These are phyloP conservation scores for Drosophila testacea DNA, from an alignment of 2,888 invertebrate species.

Conservation along the genomic window DNA sequence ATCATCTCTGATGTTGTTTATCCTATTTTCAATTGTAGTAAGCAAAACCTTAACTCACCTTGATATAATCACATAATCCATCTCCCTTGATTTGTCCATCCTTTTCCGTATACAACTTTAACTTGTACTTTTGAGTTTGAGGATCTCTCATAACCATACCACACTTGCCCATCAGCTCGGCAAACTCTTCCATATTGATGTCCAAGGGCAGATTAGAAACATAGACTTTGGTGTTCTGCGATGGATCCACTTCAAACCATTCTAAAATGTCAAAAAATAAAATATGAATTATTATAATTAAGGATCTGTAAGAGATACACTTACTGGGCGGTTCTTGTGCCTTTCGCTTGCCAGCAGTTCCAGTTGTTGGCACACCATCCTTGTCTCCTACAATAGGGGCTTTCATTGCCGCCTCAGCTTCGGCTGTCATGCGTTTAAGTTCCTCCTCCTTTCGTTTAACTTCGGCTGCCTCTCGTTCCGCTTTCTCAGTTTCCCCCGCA, in stretches of 20 bases:
- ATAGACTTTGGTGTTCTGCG: conserved; percentile 97
- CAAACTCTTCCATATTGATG: conserved; percentile 94
- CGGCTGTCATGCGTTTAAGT: conserved; percentile 75
- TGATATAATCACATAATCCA: conserved; percentile 97
- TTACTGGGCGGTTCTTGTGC: conserved; percentile 86
- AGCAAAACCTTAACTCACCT: conserved; percentile 86
- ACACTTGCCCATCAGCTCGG: conserved; percentile 97
- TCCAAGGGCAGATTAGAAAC: conserved; percentile 96
- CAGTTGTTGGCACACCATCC: conserved; percentile 20
- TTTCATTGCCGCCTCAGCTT: conserved; percentile 74
- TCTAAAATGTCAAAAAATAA: conserved; percentile 85
- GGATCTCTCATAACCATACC: conserved; percentile 97
- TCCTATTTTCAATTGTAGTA: too few relatives aligned
- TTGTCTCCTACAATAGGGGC: conserved; percentile 12
- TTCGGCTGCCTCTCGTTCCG: conserved; percentile 63
- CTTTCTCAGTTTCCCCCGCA: conserved; percentile 65
- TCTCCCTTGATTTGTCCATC: conserved; percentile 96
- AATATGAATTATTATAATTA: background rate
- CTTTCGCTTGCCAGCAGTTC: conserved; percentile 85
- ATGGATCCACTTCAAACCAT: conserved; percentile 97
- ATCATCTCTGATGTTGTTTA: too few relatives aligned
- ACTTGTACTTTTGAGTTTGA: conserved; percentile 91
- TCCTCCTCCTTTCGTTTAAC: conserved; percentile 70
- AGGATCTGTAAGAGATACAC: conserved; percentile 17
- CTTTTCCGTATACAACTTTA: conserved; percentile 95